These are phyloP conservation scores for Leucophenga montana DNA, from an alignment of 2,888 invertebrate species.

Conservation along the genomic window DNA sequence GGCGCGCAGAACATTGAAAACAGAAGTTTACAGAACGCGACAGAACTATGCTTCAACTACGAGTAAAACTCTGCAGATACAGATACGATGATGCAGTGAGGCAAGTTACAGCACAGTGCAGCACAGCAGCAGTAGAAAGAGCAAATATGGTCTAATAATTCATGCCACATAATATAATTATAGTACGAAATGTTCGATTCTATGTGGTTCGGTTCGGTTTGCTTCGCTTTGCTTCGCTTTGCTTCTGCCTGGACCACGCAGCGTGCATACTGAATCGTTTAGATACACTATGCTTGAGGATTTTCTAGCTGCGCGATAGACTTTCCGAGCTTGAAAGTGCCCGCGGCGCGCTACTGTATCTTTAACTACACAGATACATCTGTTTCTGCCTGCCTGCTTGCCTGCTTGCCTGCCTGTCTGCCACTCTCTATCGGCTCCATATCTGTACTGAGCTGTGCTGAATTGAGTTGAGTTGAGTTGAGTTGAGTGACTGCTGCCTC, in stretches of 20 bases:
- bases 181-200: conserved; percentile 54
- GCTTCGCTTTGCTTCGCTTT: neutral
- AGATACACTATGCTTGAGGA: too few relatives aligned
- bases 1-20: conserved; percentile 19
- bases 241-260: too few relatives aligned
- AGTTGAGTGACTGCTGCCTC: conserved; percentile 35
- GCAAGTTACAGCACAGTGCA: neutral
- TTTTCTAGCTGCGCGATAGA: too few relatives aligned
- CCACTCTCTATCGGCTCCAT: neutral
- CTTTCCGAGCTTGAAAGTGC: neutral
- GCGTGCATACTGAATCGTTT: too few relatives aligned
- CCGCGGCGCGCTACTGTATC: conserved; percentile 20
- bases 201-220: conserved; percentile 20
- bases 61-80: too few relatives aligned
- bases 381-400: too few relatives aligned
- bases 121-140: conserved; percentile 21
- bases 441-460: neutral
- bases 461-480: conserved; percentile 1
- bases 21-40: too few relatives aligned
- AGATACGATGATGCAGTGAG: too few relatives aligned
- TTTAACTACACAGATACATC: too few relatives aligned
- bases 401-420: too few relatives aligned
- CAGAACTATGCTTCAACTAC: too few relatives aligned
- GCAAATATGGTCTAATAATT: conserved; percentile 71
- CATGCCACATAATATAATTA: conserved; percentile 70